Conservation (phyloP, 2,797 vertebrate genomes). For the Crax fasciolata region DNA sequence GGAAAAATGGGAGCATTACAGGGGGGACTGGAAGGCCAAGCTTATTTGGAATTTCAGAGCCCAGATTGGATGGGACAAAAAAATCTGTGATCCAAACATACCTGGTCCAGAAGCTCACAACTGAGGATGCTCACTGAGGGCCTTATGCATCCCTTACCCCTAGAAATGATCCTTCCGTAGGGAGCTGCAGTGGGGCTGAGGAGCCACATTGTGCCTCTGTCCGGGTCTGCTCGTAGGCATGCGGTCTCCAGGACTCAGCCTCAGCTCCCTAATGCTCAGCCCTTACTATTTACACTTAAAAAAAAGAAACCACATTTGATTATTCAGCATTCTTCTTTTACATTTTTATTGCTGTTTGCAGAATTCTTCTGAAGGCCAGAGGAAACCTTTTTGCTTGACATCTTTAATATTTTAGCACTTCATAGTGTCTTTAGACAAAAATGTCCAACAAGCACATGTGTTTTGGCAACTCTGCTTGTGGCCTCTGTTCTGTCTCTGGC, state of each 20-base stretch:
- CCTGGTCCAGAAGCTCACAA: background rate
- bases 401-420: slow-evolving; percentile 71
- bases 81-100: background rate
- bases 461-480: slow-evolving; percentile 60
- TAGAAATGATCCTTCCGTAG: background rate
- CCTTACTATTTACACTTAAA: slow-evolving; percentile 19
- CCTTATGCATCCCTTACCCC: background rate
- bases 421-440: slow-evolving; percentile 56
- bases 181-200: background rate
- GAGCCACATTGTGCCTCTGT: background rate
- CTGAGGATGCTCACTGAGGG: background rate
- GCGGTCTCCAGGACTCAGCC: background rate
- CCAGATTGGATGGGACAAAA: background rate
- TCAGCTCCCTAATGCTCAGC: background rate
- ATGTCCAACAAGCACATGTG: slow-evolving; percentile 44
- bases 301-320: slow-evolving; percentile 69
- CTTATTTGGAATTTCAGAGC: slow-evolving; percentile 1
- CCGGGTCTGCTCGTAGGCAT: background rate
- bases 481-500: slow-evolving; percentile 48
- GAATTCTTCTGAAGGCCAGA: slow-evolving; percentile 40
- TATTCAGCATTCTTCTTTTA: slow-evolving; percentile 72
- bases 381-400: slow-evolving; percentile 60
- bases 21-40: background rate
- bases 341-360: slow-evolving; percentile 52
- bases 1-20: background rate